Conservation (phyloP, 2,113 vertebrate species). For the Tetrao urogallus region DNA sequence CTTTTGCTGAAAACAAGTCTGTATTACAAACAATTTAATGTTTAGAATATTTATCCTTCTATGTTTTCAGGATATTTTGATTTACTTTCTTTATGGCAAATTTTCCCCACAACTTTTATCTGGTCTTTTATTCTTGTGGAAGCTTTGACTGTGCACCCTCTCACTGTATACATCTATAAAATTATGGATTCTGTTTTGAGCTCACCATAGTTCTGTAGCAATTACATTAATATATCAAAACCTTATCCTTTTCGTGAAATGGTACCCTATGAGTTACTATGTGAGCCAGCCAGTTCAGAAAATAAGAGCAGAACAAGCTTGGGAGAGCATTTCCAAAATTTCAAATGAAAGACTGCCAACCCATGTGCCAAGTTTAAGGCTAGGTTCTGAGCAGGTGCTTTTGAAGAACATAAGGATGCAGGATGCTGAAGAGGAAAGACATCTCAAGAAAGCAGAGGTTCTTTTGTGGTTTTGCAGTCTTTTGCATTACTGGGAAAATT, state of each 20-base stretch:
- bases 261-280: not conserved
- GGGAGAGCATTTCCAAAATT: not conserved
- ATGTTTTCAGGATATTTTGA: not conserved
- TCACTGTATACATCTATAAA: not conserved
- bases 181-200: not conserved
- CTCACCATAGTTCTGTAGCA: accelerated
- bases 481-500: not conserved
- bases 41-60: not conserved
- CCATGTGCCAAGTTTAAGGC: not conserved
- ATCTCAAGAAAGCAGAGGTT: not conserved
- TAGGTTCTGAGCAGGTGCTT: not conserved
- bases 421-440: not conserved
- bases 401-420: not conserved
- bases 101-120: not conserved
- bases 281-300: not conserved
- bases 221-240: not conserved
- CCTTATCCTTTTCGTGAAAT: not conserved
- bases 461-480: not conserved
- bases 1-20: not conserved
- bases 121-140: accelerated
- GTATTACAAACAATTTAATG: not conserved
- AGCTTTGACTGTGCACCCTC: not conserved
- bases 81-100: not conserved
- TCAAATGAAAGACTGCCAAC: not conserved
- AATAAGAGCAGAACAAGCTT: not conserved